Evolutionary conservation across 2,888 invertebrate genomes (phyloP).

Genomic region (Laspeyria flexula): DNA sequence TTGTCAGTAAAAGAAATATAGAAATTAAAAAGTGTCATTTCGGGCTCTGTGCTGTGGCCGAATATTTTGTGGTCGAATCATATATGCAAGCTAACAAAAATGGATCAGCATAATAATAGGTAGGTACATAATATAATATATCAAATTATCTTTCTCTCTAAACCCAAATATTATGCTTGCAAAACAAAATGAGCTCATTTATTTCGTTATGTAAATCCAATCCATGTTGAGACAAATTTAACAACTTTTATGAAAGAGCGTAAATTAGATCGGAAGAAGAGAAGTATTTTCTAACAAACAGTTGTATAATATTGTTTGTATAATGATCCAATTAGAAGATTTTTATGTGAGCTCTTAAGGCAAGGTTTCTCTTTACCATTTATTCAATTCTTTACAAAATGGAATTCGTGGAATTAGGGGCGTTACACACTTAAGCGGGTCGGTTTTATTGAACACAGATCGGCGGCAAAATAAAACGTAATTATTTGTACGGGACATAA

Average conservation of each 20-base stretch:
- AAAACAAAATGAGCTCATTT: slow-evolving; percentile 1
- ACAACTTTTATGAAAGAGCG: slow-evolving; percentile 9
- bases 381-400: not conserved
- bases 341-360: not conserved
- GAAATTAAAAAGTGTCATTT: too few species aligned
- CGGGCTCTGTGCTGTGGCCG: too few species aligned
- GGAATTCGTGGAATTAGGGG: not conserved
- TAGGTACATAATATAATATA: not conserved
- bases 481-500: too few species aligned
- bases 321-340: slow-evolving; percentile 21
- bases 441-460: too few species aligned
- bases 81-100: too few species aligned
- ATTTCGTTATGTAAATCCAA: slow-evolving; percentile 4
- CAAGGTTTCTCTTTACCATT: not conserved
- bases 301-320: slow-evolving; percentile 16
- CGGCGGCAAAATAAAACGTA: too few species aligned
- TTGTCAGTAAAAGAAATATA: too few species aligned
- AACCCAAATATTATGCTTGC: slow-evolving; percentile 1
- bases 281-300: slow-evolving; percentile 27
- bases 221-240: slow-evolving; percentile 11
- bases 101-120: too few species aligned
- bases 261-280: slow-evolving; percentile 30
- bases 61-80: too few species aligned
- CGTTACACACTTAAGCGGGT: not conserved
- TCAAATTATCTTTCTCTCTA: not conserved